Conservation (phyloP, 2,888 invertebrate species). For the Dilophus febrilis region DNA sequence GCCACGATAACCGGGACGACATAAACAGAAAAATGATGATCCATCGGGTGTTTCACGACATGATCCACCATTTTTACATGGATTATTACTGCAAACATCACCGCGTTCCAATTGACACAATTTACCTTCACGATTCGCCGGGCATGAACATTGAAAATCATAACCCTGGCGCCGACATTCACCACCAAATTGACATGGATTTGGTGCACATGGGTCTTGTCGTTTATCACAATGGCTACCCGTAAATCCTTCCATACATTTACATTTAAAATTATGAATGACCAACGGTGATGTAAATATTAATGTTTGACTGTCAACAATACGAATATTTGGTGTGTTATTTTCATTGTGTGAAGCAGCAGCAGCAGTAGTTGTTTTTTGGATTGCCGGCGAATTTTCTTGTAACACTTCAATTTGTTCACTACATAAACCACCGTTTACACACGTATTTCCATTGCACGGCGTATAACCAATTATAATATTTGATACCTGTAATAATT, state of each 20-base stretch:
- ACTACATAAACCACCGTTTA: slow-evolving; percentile 62
- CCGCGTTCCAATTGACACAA: slow-evolving; percentile 70
- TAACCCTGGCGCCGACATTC: slow-evolving; percentile 70
- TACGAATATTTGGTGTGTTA: slow-evolving; percentile 44
- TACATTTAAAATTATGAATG: slow-evolving; percentile 59
- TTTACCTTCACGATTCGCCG: slow-evolving; percentile 60
- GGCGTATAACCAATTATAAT: slow-evolving; percentile 61
- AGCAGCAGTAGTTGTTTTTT: too few species aligned
- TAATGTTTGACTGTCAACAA: slow-evolving; percentile 63
- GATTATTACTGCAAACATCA: slow-evolving; percentile 68
- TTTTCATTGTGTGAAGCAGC: not conserved
- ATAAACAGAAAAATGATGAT: slow-evolving; percentile 79
- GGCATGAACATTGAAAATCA: slow-evolving; percentile 71
- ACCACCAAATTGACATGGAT: slow-evolving; percentile 72
- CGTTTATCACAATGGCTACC: slow-evolving; percentile 68
- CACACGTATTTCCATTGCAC: slow-evolving; percentile 52
- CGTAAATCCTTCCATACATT: slow-evolving; percentile 69
- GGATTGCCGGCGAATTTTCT: too few species aligned
- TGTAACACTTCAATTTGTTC: slow-evolving; percentile 51
- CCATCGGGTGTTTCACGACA: slow-evolving; percentile 78
- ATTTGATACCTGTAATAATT: slow-evolving; percentile 41
- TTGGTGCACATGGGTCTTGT: slow-evolving; percentile 80
- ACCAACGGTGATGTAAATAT: slow-evolving; percentile 72
- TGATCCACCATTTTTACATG: slow-evolving; percentile 81
- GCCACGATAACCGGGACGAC: slow-evolving; percentile 80